Conservation (phyloP, 2,888 invertebrate genomes). For the Conomelus anceps region DNA sequence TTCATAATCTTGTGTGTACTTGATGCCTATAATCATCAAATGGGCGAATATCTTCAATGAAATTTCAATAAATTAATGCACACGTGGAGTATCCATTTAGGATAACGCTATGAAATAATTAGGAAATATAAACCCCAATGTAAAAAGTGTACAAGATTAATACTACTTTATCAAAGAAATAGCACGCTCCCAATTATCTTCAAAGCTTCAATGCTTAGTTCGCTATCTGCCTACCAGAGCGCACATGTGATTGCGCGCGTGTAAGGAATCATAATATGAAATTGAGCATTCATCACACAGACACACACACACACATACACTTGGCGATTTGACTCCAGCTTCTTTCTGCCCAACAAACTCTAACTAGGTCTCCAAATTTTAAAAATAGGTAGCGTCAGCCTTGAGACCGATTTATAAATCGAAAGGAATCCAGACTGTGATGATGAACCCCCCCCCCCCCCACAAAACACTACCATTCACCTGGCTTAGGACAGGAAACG, state of each 20-base stretch:
- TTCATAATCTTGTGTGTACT: no score
- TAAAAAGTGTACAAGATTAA: neutral
- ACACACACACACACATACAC: neutral
- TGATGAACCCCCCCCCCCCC: neutral
- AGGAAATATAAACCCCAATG: neutral
- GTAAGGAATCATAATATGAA: neutral
- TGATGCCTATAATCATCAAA: no score
- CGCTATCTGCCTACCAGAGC: no score
- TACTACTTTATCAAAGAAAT: neutral
- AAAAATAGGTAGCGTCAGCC: neutral
- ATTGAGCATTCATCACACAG: neutral
- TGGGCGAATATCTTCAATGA: no score
- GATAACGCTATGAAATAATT: no score
- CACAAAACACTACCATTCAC: no score
- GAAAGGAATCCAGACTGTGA: neutral
- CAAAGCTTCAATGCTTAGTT: no score
- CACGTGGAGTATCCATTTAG: no score
- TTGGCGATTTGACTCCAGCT: neutral
- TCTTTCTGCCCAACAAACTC: neutral
- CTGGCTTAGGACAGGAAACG: neutral
- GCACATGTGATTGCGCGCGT: neutral
- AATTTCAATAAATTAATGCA: no score
- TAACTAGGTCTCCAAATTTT: neutral
- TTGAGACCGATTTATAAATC: neutral
- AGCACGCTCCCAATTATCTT: no score